Evolutionary conservation across 2,113 vertebrate genomes (phyloP).

Genomic region (Thamnophis sirtalis): DNA sequence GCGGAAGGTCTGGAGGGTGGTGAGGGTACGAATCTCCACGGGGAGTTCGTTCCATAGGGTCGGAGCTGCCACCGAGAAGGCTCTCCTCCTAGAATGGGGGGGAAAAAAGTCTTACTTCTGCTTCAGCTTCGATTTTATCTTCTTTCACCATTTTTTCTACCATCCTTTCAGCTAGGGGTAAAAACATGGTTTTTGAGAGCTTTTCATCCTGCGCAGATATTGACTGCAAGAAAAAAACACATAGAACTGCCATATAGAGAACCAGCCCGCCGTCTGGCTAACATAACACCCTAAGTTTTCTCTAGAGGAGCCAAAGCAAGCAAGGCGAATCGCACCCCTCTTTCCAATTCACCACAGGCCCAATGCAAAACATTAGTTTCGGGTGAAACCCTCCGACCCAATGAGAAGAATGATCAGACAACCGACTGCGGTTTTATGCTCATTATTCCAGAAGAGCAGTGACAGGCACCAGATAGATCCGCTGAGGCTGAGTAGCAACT

Average conservation of each 20-base stretch:
- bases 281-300: background rate
- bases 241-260: background rate
- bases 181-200: slow-evolving; percentile 95
- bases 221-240: slow-evolving; percentile 71
- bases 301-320: background rate
- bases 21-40: too few species aligned
- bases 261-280: background rate
- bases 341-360: too few species aligned
- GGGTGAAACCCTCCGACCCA: background rate
- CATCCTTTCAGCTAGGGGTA: slow-evolving; percentile 97
- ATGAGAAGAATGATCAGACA: background rate
- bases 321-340: too few species aligned
- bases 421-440: background rate
- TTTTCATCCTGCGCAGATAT: slow-evolving; percentile 97
- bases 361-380: too few species aligned
- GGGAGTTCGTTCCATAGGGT: too few species aligned
- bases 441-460: background rate
- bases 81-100: too few species aligned
- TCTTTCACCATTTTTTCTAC: slow-evolving; percentile 99
- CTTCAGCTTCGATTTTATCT: slow-evolving; percentile 98
- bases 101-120: slow-evolving; percentile 79
- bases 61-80: too few species aligned
- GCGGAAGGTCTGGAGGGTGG: too few species aligned
- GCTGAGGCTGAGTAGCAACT: background rate
- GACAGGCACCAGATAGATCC: background rate